phyloP scores from a whole-genome alignment of 1,140 invertebrate species.

The Laupala kohalensis region DNA sequence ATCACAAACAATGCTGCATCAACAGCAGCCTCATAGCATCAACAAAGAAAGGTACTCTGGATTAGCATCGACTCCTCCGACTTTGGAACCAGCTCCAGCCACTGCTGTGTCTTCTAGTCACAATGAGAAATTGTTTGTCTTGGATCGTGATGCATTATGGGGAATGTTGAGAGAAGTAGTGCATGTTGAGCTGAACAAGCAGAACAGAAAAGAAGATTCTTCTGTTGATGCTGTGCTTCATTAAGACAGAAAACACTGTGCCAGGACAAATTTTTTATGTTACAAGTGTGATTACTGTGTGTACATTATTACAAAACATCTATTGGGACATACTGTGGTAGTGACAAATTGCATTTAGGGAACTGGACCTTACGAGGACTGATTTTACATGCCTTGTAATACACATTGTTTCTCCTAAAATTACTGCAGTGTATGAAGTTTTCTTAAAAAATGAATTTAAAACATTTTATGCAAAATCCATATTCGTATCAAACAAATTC shows the following conservation, averaged over 20 bases:
- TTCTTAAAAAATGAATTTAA: neutral
- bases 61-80: neutral
- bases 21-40: conserved; percentile 16
- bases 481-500: neutral
- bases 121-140: conserved; percentile 35
- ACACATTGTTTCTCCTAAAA: neutral
- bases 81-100: neutral
- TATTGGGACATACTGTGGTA: neutral
- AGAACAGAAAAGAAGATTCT: neutral
- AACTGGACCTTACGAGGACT: neutral
- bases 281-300: neutral
- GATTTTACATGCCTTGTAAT: neutral
- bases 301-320: neutral
- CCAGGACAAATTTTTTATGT: neutral
- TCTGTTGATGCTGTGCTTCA: neutral
- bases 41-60: conserved; percentile 24
- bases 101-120: conserved; percentile 26
- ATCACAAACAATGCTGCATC: neutral
- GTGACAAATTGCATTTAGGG: neutral
- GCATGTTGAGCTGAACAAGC: conserved; percentile 13
- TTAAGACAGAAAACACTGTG: neutral
- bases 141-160: conserved; percentile 43
- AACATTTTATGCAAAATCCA: neutral
- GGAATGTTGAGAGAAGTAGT: conserved; percentile 40
- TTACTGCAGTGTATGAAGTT: neutral